phyloP scores from a whole-genome alignment of 1,140 invertebrate genomes.

The Microplitis mediator region DNA sequence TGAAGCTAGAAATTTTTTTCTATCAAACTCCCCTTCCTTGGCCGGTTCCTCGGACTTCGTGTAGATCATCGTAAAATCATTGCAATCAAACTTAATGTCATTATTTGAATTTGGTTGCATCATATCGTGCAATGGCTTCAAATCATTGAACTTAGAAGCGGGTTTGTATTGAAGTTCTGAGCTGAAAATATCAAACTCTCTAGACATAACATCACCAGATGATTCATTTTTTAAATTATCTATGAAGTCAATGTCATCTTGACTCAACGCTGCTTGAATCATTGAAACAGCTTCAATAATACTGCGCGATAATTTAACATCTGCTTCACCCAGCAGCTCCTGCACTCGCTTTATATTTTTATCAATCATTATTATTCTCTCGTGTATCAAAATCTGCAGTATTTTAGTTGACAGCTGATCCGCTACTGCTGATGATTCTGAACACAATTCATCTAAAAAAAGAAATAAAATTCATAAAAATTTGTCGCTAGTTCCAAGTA shows the following conservation, averaged over 20 bases:
- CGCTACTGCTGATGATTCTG: background rate
- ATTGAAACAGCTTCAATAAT: background rate
- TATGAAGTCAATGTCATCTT: constrained; percentile 1
- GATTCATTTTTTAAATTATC: background rate
- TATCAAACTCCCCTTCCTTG: constrained; percentile 65
- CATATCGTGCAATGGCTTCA: constrained; percentile 38
- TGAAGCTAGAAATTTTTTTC: constrained; percentile 64
- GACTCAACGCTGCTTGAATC: constrained; percentile 5
- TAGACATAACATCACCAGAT: background rate
- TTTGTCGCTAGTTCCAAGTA: background rate
- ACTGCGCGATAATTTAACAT: background rate
- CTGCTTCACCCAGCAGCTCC: background rate
- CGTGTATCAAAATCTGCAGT: background rate
- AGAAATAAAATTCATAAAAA: background rate
- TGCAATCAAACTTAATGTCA: constrained; percentile 22
- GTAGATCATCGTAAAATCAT: constrained; percentile 47
- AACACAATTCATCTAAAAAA: constrained; percentile 11
- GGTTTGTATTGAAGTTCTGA: background rate
- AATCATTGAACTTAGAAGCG: background rate
- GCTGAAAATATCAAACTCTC: background rate
- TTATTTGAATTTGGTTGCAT: constrained; percentile 24
- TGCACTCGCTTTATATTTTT: constrained; percentile 1
- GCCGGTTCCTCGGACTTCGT: constrained; percentile 29
- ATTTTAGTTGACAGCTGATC: constrained; percentile 11
- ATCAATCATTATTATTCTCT: background rate